Evolutionary conservation across 2,113 vertebrate species (phyloP).

Genomic region (Apus apus): DNA sequence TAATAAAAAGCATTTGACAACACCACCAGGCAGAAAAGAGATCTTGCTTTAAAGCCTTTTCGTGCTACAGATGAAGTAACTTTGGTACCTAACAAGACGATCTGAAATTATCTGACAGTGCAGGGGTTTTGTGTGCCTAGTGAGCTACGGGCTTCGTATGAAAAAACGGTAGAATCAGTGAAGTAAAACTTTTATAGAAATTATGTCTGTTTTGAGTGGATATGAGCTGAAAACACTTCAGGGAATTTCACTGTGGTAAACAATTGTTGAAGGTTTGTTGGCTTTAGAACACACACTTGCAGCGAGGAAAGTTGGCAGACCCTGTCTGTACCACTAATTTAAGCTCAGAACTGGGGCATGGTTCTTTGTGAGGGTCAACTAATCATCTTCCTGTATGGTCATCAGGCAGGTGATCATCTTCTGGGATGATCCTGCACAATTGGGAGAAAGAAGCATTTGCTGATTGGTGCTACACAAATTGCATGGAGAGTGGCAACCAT

Average conservation of each 20-base stretch:
- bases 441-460: neutral
- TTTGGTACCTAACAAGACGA: rapidly evolving
- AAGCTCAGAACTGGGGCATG: neutral
- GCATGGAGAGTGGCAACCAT: neutral
- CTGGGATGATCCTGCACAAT: rapidly evolving
- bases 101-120: neutral
- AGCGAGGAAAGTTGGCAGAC: neutral
- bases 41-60: neutral
- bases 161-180: neutral
- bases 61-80: neutral
- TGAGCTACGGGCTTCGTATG: neutral
- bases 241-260: neutral
- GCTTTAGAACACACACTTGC: neutral
- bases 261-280: rapidly evolving
- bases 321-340: rapidly evolving
- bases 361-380: rapidly evolving
- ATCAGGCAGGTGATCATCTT: neutral
- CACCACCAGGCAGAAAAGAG: neutral
- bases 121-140: neutral
- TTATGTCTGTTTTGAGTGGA: neutral
- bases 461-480: rapidly evolving
- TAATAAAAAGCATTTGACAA: neutral
- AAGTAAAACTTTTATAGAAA: neutral
- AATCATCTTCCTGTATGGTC: neutral
- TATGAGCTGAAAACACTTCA: neutral